Evolutionary conservation across 2,797 vertebrate genomes (phyloP), one percentile per base, ranked within the genome.

Genomic region (Cirrhinus mrigala): DNA sequence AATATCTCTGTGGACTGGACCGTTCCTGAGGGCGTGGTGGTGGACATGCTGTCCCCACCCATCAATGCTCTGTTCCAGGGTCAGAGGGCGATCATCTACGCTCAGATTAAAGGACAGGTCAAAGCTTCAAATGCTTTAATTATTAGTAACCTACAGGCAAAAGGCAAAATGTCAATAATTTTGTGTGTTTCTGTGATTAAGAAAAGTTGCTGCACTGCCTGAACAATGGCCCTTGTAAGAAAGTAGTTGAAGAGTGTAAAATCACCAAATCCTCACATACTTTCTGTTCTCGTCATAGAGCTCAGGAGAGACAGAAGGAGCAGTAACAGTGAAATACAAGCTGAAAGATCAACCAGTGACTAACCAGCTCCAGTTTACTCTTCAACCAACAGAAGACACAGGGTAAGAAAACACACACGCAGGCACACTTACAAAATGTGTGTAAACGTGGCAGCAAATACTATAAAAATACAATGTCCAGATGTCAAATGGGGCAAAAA

Each of bases 81-180:
- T 89, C 95, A 97, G 66, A 94, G 94, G 81, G 92, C 95, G 52
- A 93, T 97, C 86, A 8, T 94, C 81, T 94, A 94, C 58, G 92
- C 87, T 20, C 92, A 93, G 71, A 91, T 95, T 37, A 91, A 81
- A 82, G 93, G 91, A 75, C 73, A 54, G 73, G 73, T 75, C 10
- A 75, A 33, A 75, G 73, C 73, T 52, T 29, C 52, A 4, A 88
- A 1, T 93, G 91, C 91, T 73, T 50, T 1, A 33, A 33, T 33
- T 33, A 33, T 33, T 33, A 33, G 33, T 33, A 33, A 3, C 33
- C 33, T 33, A 33, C 33, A 33, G 33, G 33, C 33, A 33, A 33
- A 33, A 33, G 33, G 33, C 33, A 33, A 33, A 33, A 18, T 54
- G 52, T 54, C 52, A 54, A 7, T 54, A 5, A 54, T 48, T 54